Conservation (phyloP, 2,113 vertebrate genomes). For the Zootoca vivipara region DNA sequence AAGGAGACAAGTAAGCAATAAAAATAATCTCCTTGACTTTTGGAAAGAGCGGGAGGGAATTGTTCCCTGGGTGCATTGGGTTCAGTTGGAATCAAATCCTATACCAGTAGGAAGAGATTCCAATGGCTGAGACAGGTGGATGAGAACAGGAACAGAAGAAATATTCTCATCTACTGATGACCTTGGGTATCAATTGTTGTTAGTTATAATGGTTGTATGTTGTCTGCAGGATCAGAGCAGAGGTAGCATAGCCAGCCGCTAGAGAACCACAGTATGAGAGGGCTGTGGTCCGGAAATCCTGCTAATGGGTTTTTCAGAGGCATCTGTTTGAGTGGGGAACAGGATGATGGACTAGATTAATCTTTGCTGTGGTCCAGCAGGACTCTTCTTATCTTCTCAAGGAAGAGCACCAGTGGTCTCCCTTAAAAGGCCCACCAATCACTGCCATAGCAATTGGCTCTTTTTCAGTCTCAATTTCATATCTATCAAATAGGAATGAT, state of each 20-base stretch:
- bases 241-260: neutral
- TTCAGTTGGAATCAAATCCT: neutral
- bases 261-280: too few species aligned
- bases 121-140: too few species aligned
- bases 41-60: neutral
- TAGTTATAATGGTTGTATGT: neutral
- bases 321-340: too few species aligned
- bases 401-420: neutral
- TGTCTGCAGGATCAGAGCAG: neutral
- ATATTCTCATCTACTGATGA: neutral
- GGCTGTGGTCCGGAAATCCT: too few species aligned
- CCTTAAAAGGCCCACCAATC: neutral
- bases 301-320: too few species aligned
- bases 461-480: neutral
- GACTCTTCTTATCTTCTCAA: too few species aligned
- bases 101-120: neutral
- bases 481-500: neutral
- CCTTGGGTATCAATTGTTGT: neutral
- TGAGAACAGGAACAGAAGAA: neutral
- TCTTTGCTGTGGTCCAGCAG: too few species aligned
- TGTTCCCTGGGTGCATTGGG: neutral
- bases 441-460: too few species aligned
- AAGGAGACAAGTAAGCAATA: constrained; percentile 64
- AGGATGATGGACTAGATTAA: too few species aligned
- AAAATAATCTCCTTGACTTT: rapidly evolving